A percentile compares a stretch with the other conserved stretches of the same genome.
These are phyloP conservation scores for Erethizon dorsatum DNA, from an alignment of 2,797 vertebrate species.

Conservation along the genomic window DNA sequence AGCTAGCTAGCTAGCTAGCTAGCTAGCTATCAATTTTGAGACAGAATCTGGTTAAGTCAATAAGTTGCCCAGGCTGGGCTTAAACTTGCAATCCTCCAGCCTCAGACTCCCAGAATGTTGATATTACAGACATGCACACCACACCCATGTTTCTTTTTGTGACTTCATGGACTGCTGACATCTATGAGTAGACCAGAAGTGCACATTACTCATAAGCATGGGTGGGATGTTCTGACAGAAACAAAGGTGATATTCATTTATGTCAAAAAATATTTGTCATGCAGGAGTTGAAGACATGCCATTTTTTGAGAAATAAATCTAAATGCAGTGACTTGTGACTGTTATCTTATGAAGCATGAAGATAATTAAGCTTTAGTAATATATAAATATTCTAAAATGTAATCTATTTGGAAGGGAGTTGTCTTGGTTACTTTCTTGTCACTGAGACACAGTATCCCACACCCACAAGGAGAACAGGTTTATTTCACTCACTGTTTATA, in stretches of 20 bases:
- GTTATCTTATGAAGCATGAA: not conserved
- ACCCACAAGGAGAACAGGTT: not conserved
- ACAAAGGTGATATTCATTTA: not conserved
- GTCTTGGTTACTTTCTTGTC: not conserved
- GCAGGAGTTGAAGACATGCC: not conserved
- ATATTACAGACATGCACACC: not conserved
- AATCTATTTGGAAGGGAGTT: not conserved
- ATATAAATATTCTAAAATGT: not conserved
- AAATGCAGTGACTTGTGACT: not conserved
- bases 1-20: too few relatives aligned
- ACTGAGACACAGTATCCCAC: too few relatives aligned
- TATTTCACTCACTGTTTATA: not conserved
- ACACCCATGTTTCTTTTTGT: not conserved
- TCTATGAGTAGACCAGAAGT: not conserved
- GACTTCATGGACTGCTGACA: not conserved
- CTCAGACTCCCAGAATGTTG: not conserved
- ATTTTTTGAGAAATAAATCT: conserved; percentile 30
- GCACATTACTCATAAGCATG: not conserved
- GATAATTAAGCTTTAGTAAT: not conserved
- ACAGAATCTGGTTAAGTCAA: not conserved
- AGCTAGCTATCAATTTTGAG: not conserved
- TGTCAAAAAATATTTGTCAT: not conserved
- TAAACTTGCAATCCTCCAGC: not conserved
- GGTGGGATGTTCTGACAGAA: not conserved
- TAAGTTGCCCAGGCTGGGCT: not conserved